These are phyloP conservation scores for Herpetotheres cachinnans DNA, from an alignment of 2,113 vertebrate genomes.

Conservation along the genomic window DNA sequence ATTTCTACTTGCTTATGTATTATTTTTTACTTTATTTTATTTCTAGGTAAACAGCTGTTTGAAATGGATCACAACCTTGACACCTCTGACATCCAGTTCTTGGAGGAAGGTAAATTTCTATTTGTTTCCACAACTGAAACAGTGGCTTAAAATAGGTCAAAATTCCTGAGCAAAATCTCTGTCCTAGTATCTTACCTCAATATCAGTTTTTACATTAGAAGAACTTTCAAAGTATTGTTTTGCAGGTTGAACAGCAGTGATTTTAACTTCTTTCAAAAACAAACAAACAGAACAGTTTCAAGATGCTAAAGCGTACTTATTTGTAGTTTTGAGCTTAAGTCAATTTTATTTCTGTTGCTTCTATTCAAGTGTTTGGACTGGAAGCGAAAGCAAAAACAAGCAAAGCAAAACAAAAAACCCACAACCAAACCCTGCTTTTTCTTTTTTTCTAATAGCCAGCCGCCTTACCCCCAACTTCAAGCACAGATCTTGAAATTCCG, in stretches of 20 bases:
- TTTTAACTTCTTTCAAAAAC: background rate
- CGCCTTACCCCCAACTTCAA: background rate
- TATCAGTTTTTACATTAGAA: background rate
- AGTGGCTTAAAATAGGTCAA: background rate
- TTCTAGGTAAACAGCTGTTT: slow-evolving; percentile 94
- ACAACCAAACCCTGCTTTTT: background rate
- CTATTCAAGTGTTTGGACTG: background rate
- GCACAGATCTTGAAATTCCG: background rate
- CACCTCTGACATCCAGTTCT: slow-evolving; percentile 96
- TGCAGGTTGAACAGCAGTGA: background rate
- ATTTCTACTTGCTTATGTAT: background rate
- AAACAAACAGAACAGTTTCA: background rate
- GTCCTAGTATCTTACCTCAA: background rate
- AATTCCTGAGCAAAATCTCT: background rate
- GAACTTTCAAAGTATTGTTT: background rate
- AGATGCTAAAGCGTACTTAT: background rate
- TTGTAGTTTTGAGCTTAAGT: background rate
- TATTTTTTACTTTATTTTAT: background rate
- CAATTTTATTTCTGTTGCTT: background rate
- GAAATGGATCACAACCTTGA: slow-evolving; percentile 98
- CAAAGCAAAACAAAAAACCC: background rate
- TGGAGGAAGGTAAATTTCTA: slow-evolving; percentile 87
- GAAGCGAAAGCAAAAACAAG: background rate
- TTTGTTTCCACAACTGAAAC: background rate
- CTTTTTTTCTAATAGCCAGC: background rate